phyloP scores from a whole-genome alignment of 2,797 vertebrate species.

The Antennarius maculatus region DNA sequence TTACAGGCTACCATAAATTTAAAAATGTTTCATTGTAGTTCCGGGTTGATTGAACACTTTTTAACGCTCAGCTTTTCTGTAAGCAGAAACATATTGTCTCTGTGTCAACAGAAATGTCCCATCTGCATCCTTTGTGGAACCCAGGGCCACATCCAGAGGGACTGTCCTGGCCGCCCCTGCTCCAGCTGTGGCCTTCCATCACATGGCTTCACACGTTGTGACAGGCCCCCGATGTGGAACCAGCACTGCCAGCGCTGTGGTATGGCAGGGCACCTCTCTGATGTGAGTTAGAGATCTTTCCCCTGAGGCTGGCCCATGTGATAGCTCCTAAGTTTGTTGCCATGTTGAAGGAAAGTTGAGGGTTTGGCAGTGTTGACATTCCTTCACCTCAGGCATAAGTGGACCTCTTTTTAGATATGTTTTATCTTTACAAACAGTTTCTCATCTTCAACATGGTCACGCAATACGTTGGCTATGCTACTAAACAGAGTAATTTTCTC shows the following conservation, averaged over 20 bases:
- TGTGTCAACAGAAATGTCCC: constrained; percentile 53
- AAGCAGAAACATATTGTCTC: constrained; percentile 1
- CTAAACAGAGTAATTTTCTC: constrained; percentile 7
- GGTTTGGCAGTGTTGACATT: constrained; percentile 31
- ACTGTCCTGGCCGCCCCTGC: constrained; percentile 64
- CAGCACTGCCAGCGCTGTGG: constrained; percentile 76
- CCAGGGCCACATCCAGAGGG: constrained; percentile 66
- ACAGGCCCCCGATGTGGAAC: constrained; percentile 64
- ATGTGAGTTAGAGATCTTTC: constrained; percentile 56
- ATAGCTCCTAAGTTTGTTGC: constrained; percentile 12
- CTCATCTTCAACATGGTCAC: constrained; percentile 4
- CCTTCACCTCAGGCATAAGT: background rate
- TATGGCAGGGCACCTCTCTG: constrained; percentile 67
- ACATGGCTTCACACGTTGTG: constrained; percentile 61
- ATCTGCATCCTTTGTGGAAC: constrained; percentile 72
- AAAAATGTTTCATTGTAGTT: background rate
- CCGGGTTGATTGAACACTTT: background rate
- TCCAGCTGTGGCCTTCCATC: constrained; percentile 62
- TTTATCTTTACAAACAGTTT: constrained; percentile 23
- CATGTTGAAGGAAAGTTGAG: constrained; percentile 10
- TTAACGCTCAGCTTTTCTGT: background rate
- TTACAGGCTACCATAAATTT: background rate
- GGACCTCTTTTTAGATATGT: constrained; percentile 10
- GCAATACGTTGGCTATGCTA: background rate
- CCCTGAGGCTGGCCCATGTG: constrained; percentile 2